Evolutionary conservation across 1,140 invertebrate species (phyloP).

Genomic region (Telenomus remus): DNA sequence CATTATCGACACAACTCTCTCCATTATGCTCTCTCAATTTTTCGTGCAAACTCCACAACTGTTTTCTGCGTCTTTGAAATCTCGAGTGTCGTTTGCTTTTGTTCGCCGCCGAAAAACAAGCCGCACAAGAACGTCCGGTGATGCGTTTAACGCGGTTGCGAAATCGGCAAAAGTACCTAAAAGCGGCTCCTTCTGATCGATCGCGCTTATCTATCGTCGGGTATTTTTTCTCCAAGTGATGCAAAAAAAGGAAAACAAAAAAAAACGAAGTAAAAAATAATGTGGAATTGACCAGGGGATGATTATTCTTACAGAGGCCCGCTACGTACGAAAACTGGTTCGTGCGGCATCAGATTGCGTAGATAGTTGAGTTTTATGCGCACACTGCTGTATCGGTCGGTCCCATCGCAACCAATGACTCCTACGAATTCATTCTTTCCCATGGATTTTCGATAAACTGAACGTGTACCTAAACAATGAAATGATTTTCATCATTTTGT

Average conservation of each 20-base stretch:
- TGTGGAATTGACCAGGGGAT: constrained; percentile 27
- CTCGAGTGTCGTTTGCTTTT: too few species aligned
- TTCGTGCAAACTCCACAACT: constrained; percentile 6
- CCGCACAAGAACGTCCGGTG: neutral
- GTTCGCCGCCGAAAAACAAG: too few species aligned
- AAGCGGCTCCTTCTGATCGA: constrained; percentile 62
- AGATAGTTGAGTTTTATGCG: constrained; percentile 73
- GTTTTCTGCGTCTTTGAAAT: neutral
- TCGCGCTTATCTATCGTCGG: constrained; percentile 61
- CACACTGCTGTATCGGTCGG: constrained; percentile 63
- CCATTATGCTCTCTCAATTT: constrained; percentile 68
- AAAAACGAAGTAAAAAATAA: too few species aligned
- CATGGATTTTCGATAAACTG: constrained; percentile 68
- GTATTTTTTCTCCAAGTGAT: constrained; percentile 51
- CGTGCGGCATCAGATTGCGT: constrained; percentile 73
- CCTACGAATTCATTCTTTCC: constrained; percentile 72
- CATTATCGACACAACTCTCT: constrained; percentile 67
- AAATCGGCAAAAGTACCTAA: constrained; percentile 20
- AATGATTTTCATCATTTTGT: constrained; percentile 41
- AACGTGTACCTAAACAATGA: constrained; percentile 48
- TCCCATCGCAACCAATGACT: constrained; percentile 71
- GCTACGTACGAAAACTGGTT: constrained; percentile 70
- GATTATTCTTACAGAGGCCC: constrained; percentile 59
- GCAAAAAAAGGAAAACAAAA: constrained; percentile 24
- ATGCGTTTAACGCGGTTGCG: constrained; percentile 32